Evolutionary conservation across 2,113 vertebrate species (phyloP).

Genomic region (Neotragus pygmaeus): DNA sequence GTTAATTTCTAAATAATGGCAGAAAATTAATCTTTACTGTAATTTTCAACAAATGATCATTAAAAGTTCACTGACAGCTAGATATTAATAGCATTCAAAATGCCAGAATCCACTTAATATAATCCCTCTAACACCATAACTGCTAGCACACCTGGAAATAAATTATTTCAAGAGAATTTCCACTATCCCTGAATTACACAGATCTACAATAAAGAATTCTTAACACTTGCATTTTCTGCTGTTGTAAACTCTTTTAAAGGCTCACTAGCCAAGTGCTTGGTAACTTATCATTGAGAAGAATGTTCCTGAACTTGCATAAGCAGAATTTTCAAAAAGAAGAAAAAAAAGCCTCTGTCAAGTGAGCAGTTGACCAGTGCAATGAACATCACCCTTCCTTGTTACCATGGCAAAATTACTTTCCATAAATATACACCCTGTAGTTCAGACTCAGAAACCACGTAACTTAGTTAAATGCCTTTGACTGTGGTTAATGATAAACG

Average conservation of each 20-base stretch:
- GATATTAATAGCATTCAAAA: not conserved
- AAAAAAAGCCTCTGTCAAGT: constrained; percentile 34
- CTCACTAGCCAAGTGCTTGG: not conserved
- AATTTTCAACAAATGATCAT: not conserved
- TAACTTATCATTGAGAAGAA: constrained; percentile 34
- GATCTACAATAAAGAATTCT: not conserved
- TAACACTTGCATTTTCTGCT: not conserved
- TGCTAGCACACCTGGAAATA: not conserved
- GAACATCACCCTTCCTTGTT: constrained; percentile 5
- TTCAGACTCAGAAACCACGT: constrained; percentile 52
- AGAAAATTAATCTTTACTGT: not conserved
- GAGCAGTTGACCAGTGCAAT: not conserved
- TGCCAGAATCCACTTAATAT: not conserved
- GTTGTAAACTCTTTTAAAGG: not conserved
- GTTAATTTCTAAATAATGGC: not conserved
- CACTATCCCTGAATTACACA: not conserved
- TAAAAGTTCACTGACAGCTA: not conserved
- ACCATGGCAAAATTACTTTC: constrained; percentile 14
- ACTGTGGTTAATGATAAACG: constrained; percentile 27
- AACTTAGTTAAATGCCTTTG: constrained; percentile 38
- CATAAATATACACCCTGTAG: constrained; percentile 39
- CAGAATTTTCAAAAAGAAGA: not conserved
- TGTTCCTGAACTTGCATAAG: constrained; percentile 23
- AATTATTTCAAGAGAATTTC: not conserved
- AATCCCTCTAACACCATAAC: not conserved